These are phyloP conservation scores for Petrocephalus zakoni DNA, from an alignment of 2,113 vertebrate species.

Conservation along the genomic window DNA sequence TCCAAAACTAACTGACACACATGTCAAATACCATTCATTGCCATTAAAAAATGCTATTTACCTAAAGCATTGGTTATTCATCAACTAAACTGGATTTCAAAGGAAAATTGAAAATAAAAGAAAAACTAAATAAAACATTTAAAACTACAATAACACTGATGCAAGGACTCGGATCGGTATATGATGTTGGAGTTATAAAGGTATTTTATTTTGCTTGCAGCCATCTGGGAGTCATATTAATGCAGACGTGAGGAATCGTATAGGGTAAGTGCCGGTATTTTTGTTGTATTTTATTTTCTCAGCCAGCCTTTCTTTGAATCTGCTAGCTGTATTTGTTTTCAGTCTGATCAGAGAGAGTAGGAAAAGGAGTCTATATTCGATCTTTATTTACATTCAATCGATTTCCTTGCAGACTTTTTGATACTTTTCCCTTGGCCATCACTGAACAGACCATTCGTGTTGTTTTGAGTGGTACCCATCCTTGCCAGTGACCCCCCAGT, in stretches of 20 bases:
- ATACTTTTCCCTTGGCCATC: neutral
- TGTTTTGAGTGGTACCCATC: neutral
- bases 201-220: neutral
- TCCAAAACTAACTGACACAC: neutral
- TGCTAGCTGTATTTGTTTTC: neutral
- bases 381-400: neutral
- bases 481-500: neutral
- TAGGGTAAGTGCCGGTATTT: neutral
- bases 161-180: neutral
- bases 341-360: neutral
- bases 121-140: neutral
- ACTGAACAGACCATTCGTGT: neutral
- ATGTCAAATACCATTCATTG: neutral
- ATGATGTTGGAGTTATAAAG: neutral
- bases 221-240: neutral
- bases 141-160: neutral
- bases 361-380: neutral
- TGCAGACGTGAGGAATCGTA: neutral
- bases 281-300: neutral
- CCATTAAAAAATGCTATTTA: neutral
- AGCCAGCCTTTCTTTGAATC: neutral
- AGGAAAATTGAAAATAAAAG: neutral
- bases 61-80: neutral
- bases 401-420: neutral
- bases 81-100: neutral